Evolutionary conservation across 2,113 vertebrate genomes (phyloP).

Genomic region (Sorex araneus): DNA sequence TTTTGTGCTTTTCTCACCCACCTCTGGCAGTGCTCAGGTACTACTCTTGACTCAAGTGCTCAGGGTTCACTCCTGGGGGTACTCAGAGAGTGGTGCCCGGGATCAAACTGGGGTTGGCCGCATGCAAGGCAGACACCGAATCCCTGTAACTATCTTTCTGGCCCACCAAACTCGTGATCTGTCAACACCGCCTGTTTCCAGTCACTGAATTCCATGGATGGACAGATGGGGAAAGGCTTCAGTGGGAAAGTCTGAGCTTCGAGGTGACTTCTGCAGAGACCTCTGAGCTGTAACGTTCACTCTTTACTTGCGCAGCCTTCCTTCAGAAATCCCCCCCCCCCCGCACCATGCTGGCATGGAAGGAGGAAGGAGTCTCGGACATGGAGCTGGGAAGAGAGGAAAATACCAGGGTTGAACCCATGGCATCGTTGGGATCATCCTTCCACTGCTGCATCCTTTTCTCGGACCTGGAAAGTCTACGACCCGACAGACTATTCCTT

Average conservation of each 20-base stretch:
- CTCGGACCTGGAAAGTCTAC: background rate
- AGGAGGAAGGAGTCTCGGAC: background rate
- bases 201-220: background rate
- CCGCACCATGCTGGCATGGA: background rate
- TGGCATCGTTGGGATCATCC: too few relatives aligned
- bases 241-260: background rate
- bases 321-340: background rate
- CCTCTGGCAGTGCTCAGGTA: too few relatives aligned
- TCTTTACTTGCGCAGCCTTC: background rate
- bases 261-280: background rate
- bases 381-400: background rate
- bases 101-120: too few relatives aligned
- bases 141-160: too few relatives aligned
- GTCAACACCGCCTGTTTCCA: slow-evolving; percentile 43
- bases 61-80: too few relatives aligned
- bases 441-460: background rate
- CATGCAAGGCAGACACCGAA: too few relatives aligned
- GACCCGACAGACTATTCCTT: too few relatives aligned
- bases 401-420: too few relatives aligned
- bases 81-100: too few relatives aligned
- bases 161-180: slow-evolving; percentile 18
- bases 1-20: too few relatives aligned
- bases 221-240: slow-evolving; percentile 51
- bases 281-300: background rate
- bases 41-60: too few relatives aligned